Base-by-base conservation (phyloP, 2,113 vertebrate species). In the Syngnathus scovelli region DNA sequence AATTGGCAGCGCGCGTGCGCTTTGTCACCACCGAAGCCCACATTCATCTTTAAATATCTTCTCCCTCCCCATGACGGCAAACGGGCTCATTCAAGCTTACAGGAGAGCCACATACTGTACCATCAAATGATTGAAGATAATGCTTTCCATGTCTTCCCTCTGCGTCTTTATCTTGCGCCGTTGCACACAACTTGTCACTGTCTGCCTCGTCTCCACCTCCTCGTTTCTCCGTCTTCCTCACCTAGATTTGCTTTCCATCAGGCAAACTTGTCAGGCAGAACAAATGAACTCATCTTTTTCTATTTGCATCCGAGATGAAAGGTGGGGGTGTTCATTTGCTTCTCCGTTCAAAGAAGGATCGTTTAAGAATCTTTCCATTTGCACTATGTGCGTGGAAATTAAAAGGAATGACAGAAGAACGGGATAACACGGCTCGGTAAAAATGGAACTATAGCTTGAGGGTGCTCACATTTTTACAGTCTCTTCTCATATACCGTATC, bases 61-160 rank as follows among this genome's bases (percentile, higher is more conserved):
- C 41, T 43, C 72, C 64, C 74, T 49, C 76, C 74, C 70, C 72
- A 66, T 74, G 82, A 82, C 72, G 75, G 64, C 38, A 68, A 81
- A 83, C 59, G 15, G 68, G 61, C 64, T 77, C 74, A 65, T 80
- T 83, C 80, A 82, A 66, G 74, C 70, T 66, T 49, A 61, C 54
- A 66, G 67, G 64, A 54, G 55, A 70, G 75, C 68, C 70, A 61
- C 54, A 79, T 61, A 3, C 27, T 33, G 27, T 33, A 33, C 74
- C 60, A 86, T 83, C 64, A 65, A 77, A 86, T 83, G 78, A 84
- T 81, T 68, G 41, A 73, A 76, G 71, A 79, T 77, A 82, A 77
- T 77, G 23, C 38, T 51, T 59, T 67, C 11, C 23, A 39, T 58
- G 46, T 70, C 62, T 19, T 68, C 62, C 52, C 10, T 21, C 66